phyloP scores from a whole-genome alignment of 1,140 invertebrate species.

The Drosophila novamexicana region DNA sequence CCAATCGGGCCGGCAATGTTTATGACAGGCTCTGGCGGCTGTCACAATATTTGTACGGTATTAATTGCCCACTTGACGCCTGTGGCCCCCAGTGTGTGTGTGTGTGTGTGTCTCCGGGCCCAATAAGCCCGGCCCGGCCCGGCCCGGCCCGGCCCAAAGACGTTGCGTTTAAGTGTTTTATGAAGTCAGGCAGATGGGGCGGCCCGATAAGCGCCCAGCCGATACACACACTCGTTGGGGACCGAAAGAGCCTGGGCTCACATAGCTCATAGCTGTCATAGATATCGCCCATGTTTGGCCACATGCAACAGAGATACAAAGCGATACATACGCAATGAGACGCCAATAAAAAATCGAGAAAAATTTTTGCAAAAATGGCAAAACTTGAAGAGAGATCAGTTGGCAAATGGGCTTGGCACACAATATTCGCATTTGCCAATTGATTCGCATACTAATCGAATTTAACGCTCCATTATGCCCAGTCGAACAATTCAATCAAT shows the following conservation, averaged over 20 bases:
- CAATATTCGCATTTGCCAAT: conserved; percentile 3
- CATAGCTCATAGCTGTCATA: conserved; percentile 72
- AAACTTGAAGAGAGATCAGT: not conserved
- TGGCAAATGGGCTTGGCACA: not conserved
- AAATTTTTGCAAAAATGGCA: too few species aligned
- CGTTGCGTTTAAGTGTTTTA: conserved; percentile 71
- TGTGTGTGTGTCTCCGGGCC: not conserved
- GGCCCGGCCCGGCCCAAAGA: not conserved
- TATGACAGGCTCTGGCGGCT: conserved; percentile 68
- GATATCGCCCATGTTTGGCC: conserved; percentile 33
- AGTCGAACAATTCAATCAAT: not conserved
- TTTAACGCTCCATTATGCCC: conserved; percentile 4
- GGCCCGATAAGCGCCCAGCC: conserved; percentile 61
- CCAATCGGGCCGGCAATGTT: conserved; percentile 47
- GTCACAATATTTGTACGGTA: conserved; percentile 80
- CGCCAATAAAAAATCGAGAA: not conserved
- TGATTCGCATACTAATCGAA: conserved; percentile 16
- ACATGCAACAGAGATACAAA: conserved; percentile 57
- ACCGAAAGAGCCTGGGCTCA: not conserved
- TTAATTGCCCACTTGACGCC: conserved; percentile 80
- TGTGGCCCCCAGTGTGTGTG: conserved; percentile 10
- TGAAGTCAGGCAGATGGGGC: conserved; percentile 73
- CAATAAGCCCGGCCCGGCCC: not conserved
- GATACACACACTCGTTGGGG: not conserved
- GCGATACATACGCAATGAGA: conserved; percentile 59